Conservation (phyloP, 64 coral and sea anemone genomes). For the Orbicella faveolata region DNA sequence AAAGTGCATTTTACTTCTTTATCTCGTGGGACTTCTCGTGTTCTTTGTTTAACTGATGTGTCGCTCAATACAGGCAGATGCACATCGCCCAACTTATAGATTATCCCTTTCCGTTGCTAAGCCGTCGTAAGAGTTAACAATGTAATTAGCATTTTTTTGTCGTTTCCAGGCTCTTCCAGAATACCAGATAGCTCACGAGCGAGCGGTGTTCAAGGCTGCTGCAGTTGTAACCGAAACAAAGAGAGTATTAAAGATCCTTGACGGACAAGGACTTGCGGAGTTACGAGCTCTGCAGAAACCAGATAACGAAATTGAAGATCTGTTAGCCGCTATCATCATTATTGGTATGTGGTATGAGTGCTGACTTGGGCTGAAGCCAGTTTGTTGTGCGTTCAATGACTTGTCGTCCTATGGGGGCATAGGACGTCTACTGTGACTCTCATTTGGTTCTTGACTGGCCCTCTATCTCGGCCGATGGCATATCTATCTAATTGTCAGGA, state of each 20-base stretch:
- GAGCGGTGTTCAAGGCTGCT: constrained; percentile 96
- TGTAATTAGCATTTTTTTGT: background rate
- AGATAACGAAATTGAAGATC: constrained; percentile 94
- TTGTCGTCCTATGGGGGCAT: no score
- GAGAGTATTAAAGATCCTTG: constrained; percentile 70
- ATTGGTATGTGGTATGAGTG: constrained; percentile 47
- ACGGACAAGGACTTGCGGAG: constrained; percentile 74
- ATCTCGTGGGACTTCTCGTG: no score
- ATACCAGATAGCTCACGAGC: constrained; percentile 92
- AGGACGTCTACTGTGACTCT: no score
- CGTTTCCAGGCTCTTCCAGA: constrained; percentile 79
- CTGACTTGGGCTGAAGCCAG: no score
- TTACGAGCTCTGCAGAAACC: constrained; percentile 95
- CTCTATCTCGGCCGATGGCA: no score
- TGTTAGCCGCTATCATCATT: constrained; percentile 93
- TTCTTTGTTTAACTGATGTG: no score
- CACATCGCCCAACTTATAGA: no score
- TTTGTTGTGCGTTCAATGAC: no score
- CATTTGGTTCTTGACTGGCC: no score
- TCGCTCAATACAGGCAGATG: no score
- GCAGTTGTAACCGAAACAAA: constrained; percentile 95
- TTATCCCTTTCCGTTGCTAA: background rate
- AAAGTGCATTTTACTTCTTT: no score
- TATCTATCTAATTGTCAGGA: no score
- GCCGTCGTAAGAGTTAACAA: background rate